Percentiles rank a stretch among this genome's conserved stretches.
Evolutionary conservation across 2,797 vertebrate genomes (phyloP).

Genomic region (Crenichthys baileyi): DNA sequence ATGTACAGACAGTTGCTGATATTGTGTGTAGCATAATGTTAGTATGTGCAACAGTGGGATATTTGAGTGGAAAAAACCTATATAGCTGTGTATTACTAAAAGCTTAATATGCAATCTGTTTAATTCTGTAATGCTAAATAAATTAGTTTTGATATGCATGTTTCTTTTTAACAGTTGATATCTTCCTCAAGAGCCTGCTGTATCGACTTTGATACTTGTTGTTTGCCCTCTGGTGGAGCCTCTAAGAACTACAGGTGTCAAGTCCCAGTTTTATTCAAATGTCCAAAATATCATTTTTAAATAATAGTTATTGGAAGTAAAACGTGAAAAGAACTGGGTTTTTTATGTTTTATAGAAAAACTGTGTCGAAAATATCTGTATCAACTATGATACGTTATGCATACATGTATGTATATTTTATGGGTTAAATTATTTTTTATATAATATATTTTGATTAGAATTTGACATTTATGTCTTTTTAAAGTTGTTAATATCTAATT

Average conservation of each 20-base stretch:
- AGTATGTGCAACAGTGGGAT: slow-evolving; percentile 17
- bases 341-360: neutral
- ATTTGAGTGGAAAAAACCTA: slow-evolving; percentile 13
- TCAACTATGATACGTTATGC: neutral
- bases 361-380: neutral
- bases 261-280: neutral
- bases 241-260: neutral
- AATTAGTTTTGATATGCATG: slow-evolving; percentile 28
- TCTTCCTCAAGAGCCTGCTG: neutral
- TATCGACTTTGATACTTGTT: neutral
- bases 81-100: slow-evolving; percentile 3
- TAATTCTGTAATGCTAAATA: slow-evolving; percentile 7
- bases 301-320: neutral
- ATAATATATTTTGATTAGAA: neutral
- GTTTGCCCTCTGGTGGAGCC: neutral
- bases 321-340: neutral
- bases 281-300: neutral
- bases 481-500: neutral
- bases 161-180: neutral
- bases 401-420: neutral
- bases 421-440: neutral
- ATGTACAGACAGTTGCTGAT: slow-evolving; percentile 26
- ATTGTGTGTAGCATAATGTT: slow-evolving; percentile 27
- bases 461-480: too few species aligned
- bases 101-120: slow-evolving; percentile 3